phyloP scores from a whole-genome alignment of 2,888 invertebrate species.

The Crocallis elinguaria region DNA sequence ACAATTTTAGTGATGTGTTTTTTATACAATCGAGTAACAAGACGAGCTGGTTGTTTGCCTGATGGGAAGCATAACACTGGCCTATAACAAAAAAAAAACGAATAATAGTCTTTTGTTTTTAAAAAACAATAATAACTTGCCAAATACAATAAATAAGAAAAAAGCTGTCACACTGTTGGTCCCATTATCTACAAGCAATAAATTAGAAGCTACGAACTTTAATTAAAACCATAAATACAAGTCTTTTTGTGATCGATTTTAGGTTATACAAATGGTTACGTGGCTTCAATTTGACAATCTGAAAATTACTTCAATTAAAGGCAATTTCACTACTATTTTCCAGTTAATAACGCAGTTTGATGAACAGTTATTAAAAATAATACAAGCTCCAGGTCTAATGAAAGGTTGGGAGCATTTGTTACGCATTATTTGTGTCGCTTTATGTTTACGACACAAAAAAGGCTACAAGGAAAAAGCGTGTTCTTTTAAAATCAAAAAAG shows the following conservation, averaged over 20 bases:
- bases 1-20: too few relatives aligned
- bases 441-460: constrained; percentile 11
- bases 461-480: constrained; percentile 1
- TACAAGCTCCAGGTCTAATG: constrained; percentile 23
- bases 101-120: too few relatives aligned
- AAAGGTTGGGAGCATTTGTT: constrained; percentile 21
- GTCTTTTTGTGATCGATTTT: constrained; percentile 7
- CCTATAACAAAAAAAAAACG: too few relatives aligned
- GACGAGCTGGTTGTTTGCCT: too few relatives aligned
- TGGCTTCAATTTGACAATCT: constrained; percentile 4
- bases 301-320: constrained; percentile 41
- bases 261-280: constrained; percentile 8
- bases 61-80: too few relatives aligned
- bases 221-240: too few relatives aligned
- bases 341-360: constrained; percentile 45
- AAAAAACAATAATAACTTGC: too few relatives aligned
- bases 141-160: too few relatives aligned
- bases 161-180: too few relatives aligned
- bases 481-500: constrained; percentile 10
- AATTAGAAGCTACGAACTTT: too few relatives aligned
- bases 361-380: constrained; percentile 47
- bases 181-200: too few relatives aligned
- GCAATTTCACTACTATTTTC: constrained; percentile 46
- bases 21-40: too few relatives aligned
- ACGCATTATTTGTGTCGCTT: constrained; percentile 18